A percentile compares a stretch with the other conserved stretches of the same genome.
Evolutionary conservation across 64 coral and sea anemone species (phyloP).

Genomic region (Trachythela sp.): DNA sequence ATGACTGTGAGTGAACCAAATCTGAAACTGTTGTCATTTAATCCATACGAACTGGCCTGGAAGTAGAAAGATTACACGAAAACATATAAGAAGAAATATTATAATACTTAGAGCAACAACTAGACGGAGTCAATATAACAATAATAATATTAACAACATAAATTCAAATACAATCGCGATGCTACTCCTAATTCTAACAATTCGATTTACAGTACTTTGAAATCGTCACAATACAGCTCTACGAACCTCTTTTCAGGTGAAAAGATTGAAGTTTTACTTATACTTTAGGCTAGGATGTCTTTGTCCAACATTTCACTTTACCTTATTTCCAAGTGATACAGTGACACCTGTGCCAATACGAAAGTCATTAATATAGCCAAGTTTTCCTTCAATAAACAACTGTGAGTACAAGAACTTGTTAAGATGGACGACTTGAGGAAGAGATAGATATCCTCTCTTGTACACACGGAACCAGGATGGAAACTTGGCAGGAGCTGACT

Average conservation of each 20-base stretch:
- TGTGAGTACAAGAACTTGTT: slow-evolving; percentile 55
- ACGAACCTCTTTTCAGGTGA: too few relatives aligned
- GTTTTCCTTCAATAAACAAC: slow-evolving; percentile 67
- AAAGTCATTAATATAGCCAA: slow-evolving; percentile 63
- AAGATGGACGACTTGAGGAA: slow-evolving; percentile 62
- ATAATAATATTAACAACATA: too few relatives aligned
- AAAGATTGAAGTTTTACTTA: too few relatives aligned
- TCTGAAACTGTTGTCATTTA: slow-evolving; percentile 51
- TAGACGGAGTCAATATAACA: too few relatives aligned
- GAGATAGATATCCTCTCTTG: slow-evolving; percentile 56
- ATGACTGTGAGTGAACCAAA: slow-evolving; percentile 76
- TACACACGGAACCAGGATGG: slow-evolving; percentile 88
- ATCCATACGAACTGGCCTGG: slow-evolving; percentile 67
- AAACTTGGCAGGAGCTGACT: slow-evolving; percentile 59
- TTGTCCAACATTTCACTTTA: slow-evolving; percentile 34
- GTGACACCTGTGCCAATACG: slow-evolving; percentile 72
- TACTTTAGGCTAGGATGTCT: too few relatives aligned
- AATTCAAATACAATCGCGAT: too few relatives aligned
- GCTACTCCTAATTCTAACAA: too few relatives aligned
- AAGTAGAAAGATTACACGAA: not conserved
- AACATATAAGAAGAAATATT: not conserved
- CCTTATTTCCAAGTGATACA: slow-evolving; percentile 67
- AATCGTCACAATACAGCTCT: too few relatives aligned
- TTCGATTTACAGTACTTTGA: too few relatives aligned
- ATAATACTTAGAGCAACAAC: not conserved